Evolutionary conservation across 2,113 vertebrate genomes (phyloP), one percentile per base, ranked within the genome.

Genomic region (Ascaphus truei): DNA sequence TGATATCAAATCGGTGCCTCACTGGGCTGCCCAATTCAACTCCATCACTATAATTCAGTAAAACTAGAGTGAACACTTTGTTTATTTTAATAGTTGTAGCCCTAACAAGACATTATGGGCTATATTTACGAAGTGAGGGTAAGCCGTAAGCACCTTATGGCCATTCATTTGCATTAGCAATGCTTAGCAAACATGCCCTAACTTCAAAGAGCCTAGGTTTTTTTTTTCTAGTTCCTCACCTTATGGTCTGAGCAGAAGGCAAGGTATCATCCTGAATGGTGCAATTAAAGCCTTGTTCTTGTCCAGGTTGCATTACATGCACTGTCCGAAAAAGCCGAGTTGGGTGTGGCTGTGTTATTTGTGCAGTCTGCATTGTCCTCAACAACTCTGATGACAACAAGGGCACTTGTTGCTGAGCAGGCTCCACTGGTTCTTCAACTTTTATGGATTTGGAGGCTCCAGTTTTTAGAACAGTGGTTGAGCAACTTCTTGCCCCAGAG

Each of bases 311-410:
- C 76, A 98, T 92, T 55, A 98, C 88, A 5, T 95, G 95, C 75
- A 95, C 90, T 33, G 95, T 98, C 82, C 90, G 89, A 82, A 93
- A 96, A 79, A 98, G 92, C 2, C 93, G 95, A 22, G 91, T 88
- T 5, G 92, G 91, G 41, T 93, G 86, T 0, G 81, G 61, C 66
- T 90, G 83, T 20, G 93, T 79, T 27, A 91, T 77, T 81, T 92
- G 93, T 5, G 93, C 79, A 72, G 94, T 84, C 47, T 93, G 93
- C 65, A 94, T 75, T 64, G 92, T 94, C 86, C 93, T 92, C 85
- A 96, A 77, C 83, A 91, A 90, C 80, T 98, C 94, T 1, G 95
- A 86, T 13, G 92, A 83, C 75, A 94, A 83, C 0, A 90, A 88
- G 34, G 92, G 89, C 68, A 92, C 80, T 68, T 92, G 89, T 74